Evolutionary conservation across 2,888 invertebrate species (phyloP), one percentile per base, ranked within the genome.

Genomic region (Eupeodes luniger): DNA sequence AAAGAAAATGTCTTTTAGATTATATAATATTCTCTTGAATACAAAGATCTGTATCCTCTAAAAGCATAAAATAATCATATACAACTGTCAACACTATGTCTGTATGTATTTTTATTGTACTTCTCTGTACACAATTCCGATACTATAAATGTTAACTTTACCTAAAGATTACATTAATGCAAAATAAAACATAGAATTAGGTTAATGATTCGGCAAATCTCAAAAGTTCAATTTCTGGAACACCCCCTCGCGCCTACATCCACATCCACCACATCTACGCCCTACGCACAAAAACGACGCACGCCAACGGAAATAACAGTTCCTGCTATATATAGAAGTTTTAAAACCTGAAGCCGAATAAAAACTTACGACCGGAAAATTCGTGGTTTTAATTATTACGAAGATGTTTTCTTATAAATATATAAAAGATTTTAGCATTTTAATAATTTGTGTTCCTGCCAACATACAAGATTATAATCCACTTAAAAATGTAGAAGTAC

Each of bases 281-380:
- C 40, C 40, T 5, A 5, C 9, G 3, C 36, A 12, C 27, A 11
- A 9, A 19, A 19, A 19, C 10, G 4, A 55, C 55, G 27, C 27
- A 40, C 40, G 9, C 40, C 40, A 2, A 7, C 34, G 59, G 59
- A 59, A 36, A 59, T 59, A 59, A 59, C 34, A 34, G 9, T 59
- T 59, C 14, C 14, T 9, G 34, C n/a, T 59, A 9, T n/a, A 9
- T n/a, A 59, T 59, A 7, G 4, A 36, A 36, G 12, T 57, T 14
- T 57, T 19, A 19, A 64, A 49, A 6, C 10, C 14, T 40, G 14
- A 67, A 51, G 2, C 67, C 34, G n/a, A 67, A 47, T 47, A 57
- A 72, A 72, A 72, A 34, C n/a, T 49, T 59, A 72, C 19, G 19
- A 12, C 70, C 70, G 70, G 57, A 47, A 57, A 57, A 36, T 10